Evolutionary conservation across 2,888 invertebrate species (phyloP).

Genomic region (Limnephilus rhombicus): DNA sequence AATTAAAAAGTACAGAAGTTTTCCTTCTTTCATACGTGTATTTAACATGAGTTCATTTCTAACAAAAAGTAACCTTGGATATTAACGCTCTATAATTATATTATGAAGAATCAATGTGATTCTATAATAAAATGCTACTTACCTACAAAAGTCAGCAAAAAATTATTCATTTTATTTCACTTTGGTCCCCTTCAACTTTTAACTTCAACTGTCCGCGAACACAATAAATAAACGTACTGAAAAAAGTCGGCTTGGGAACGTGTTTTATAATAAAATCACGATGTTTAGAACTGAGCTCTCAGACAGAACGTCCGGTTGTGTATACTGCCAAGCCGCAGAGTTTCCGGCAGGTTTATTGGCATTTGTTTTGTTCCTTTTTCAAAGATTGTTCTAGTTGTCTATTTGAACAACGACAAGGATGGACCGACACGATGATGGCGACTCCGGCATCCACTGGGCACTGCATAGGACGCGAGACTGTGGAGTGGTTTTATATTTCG

Average conservation of each 20-base stretch:
- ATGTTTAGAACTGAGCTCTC: neutral
- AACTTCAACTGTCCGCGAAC: neutral
- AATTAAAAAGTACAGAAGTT: neutral
- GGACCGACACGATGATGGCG: neutral
- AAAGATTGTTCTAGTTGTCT: neutral
- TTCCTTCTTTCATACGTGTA: neutral
- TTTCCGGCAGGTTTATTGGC: constrained; percentile 7
- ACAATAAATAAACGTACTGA: neutral
- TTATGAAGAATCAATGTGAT: neutral
- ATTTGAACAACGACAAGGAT: neutral
- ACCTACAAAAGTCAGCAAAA: constrained; percentile 25
- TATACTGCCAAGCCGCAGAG: neutral
- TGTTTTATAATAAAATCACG: neutral
- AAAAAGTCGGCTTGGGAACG: neutral
- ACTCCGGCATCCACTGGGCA: constrained; percentile 16
- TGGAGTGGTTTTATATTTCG: neutral
- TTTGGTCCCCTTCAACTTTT: neutral
- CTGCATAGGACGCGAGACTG: neutral
- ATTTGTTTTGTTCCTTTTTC: constrained; percentile 17
- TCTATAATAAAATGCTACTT: neutral
- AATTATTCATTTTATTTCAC: constrained; percentile 19
- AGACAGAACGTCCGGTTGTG: neutral
- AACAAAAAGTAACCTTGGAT: neutral
- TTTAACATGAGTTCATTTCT: neutral
- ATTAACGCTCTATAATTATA: neutral